Conservation (phyloP, 2,797 vertebrate genomes). For the Cryptoprocta ferox region DNA sequence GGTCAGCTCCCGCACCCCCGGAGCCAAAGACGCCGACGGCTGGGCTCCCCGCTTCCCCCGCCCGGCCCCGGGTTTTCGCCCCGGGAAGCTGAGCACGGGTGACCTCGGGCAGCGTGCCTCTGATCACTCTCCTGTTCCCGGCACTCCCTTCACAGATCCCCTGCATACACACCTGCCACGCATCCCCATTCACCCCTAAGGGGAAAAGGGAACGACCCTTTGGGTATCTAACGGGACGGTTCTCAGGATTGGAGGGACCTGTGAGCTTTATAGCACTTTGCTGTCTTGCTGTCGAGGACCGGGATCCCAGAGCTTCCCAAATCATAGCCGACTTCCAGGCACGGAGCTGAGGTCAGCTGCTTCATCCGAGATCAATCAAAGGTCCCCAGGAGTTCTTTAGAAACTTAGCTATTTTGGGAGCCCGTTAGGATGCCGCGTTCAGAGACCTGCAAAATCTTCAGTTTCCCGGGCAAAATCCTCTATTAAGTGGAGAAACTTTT, state of each 20-base stretch:
- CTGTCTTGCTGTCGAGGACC: not conserved
- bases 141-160: not conserved
- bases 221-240: not conserved
- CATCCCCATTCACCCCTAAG: not conserved
- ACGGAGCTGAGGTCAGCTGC: too few species aligned
- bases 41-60: not conserved
- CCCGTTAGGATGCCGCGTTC: not conserved
- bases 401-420: not conserved
- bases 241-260: not conserved
- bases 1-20: not conserved
- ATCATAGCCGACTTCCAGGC: not conserved
- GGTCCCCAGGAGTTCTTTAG: not conserved
- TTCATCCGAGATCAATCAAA: not conserved
- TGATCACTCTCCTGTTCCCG: not conserved
- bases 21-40: fast-evolving
- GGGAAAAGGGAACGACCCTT: not conserved
- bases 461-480: not conserved
- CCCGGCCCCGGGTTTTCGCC: not conserved
- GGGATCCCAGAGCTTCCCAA: not conserved
- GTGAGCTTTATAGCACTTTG: not conserved
- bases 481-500: not conserved
- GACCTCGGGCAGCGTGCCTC: not conserved
- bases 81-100: not conserved
- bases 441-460: not conserved
- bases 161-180: not conserved